Evolutionary conservation across 2,797 vertebrate species (phyloP).

Genomic region (Pipistrellus kuhlii): DNA sequence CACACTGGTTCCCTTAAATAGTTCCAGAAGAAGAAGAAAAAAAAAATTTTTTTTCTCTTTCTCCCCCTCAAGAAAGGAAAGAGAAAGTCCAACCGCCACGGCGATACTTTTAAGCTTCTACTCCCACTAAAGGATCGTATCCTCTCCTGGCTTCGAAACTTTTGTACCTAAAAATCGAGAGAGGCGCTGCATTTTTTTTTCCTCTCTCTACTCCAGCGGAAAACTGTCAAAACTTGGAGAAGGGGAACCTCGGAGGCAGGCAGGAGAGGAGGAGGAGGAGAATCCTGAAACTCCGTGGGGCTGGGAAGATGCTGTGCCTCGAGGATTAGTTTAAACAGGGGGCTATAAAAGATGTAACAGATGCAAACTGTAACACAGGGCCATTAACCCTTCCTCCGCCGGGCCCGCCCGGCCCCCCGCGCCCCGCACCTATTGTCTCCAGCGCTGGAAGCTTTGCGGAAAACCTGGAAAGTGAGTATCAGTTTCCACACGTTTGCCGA

Average conservation of each 20-base stretch:
- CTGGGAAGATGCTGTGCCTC: slow-evolving; percentile 87
- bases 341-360: slow-evolving; percentile 92
- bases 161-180: slow-evolving; percentile 84
- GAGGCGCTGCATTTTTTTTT: slow-evolving; percentile 83
- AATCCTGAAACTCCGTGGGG: slow-evolving; percentile 84
- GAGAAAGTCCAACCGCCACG: slow-evolving; percentile 87
- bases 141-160: slow-evolving; percentile 86
- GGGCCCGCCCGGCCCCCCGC: slow-evolving; percentile 79
- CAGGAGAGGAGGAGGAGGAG: slow-evolving; percentile 79
- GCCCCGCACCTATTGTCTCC: slow-evolving; percentile 87
- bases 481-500: slow-evolving; percentile 78
- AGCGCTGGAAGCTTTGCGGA: slow-evolving; percentile 79
- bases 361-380: slow-evolving; percentile 91
- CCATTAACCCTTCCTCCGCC: slow-evolving; percentile 90
- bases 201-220: slow-evolving; percentile 68
- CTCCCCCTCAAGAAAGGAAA: slow-evolving; percentile 85
- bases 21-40: slow-evolving; percentile 66
- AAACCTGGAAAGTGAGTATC: slow-evolving; percentile 82
- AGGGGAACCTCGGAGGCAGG: slow-evolving; percentile 81
- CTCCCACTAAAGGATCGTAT: slow-evolving; percentile 74
- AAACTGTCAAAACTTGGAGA: slow-evolving; percentile 88
- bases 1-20: slow-evolving; percentile 76
- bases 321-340: slow-evolving; percentile 90
- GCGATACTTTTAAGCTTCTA: slow-evolving; percentile 83
- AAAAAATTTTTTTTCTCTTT: neutral